These are phyloP conservation scores for Pterobdella sp. DNA, from an alignment of 2,888 invertebrate genomes.

Conservation along the genomic window DNA sequence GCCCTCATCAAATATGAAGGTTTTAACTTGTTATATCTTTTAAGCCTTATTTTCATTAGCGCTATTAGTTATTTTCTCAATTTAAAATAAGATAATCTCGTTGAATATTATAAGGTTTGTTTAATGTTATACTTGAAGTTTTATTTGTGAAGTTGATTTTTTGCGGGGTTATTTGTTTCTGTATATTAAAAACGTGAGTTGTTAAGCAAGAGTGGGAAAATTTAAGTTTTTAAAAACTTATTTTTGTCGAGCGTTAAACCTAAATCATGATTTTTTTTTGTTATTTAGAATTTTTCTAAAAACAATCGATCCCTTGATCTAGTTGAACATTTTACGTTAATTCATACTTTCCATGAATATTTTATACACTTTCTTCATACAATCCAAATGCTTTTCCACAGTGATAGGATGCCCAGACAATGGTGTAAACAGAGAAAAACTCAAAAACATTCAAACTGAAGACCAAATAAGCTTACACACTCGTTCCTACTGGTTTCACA, in stretches of 20 bases:
- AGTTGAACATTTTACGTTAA: too few species aligned
- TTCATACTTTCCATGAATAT: too few species aligned
- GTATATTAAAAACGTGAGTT: neutral
- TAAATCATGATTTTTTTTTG: too few species aligned
- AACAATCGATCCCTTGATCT: too few species aligned
- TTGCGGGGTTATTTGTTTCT: neutral
- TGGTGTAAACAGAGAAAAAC: neutral
- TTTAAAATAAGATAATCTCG: neutral
- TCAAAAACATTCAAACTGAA: neutral
- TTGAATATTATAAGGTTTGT: neutral
- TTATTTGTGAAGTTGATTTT: neutral
- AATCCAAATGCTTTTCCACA: neutral
- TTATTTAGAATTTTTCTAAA: too few species aligned
- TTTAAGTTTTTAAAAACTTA: neutral
- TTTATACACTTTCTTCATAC: too few species aligned
- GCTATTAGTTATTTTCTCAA: too few species aligned
- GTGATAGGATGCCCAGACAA: conserved; percentile 1
- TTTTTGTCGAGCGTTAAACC: too few species aligned
- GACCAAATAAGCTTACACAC: too few species aligned
- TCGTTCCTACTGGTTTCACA: neutral
- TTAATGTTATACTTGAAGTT: neutral
- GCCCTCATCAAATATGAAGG: conserved; percentile 7
- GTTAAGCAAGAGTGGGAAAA: neutral
- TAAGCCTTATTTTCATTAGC: too few species aligned
- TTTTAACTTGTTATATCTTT: too few species aligned